Base-by-base conservation (phyloP, 2,888 invertebrate species). In the Conomelus anceps region DNA sequence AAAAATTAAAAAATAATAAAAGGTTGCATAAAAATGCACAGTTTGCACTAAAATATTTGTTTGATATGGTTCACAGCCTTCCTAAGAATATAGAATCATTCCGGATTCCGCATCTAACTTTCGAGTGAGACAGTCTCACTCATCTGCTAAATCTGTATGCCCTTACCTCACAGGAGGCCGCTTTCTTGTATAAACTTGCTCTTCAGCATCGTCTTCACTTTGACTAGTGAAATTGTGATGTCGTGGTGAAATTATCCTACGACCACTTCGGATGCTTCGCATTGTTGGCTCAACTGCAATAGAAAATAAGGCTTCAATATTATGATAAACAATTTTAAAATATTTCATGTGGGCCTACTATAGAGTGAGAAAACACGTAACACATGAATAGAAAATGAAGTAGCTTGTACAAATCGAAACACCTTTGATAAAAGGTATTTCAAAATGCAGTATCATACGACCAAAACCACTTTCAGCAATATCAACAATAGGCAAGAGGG, bases 151-250 rank as follows among this genome's bases (percentile, higher is more conserved):
- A 1, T 85, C n/a, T 24, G n/a, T 29, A 63, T n/a, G n/a, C n/a
- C 3, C 84, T 63, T 17, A 90, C 89, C 88, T 89, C 9, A 22
- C 63, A 22, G 87, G 84, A 84, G 89, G 11, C 20, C 41, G 29
- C 1, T 23, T 34, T 17, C 88, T 87, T 17, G 88, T 63, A 63
- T 88, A 89, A 23, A 89, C 86, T 22, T 85, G 34, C 22, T 90
- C 88, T 22, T 90, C 90, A 26, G 88, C 90, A 26, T 90, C 90
- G 34, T 90, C 90, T 22, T 90, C 89, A 23, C 89, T 87, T 22
- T 90, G 90, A 84, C 89, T 90, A 29, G 89, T 22, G 1, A 87
- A 87, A 85, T 89, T 89, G 84, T 90, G 88, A 29, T 88, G 89
- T 13, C 88, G 90, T 26, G 87, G 88, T 20, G 86, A 88, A 6